Conservation (phyloP, 2,113 vertebrate genomes). For the Melanocharis versteri region DNA sequence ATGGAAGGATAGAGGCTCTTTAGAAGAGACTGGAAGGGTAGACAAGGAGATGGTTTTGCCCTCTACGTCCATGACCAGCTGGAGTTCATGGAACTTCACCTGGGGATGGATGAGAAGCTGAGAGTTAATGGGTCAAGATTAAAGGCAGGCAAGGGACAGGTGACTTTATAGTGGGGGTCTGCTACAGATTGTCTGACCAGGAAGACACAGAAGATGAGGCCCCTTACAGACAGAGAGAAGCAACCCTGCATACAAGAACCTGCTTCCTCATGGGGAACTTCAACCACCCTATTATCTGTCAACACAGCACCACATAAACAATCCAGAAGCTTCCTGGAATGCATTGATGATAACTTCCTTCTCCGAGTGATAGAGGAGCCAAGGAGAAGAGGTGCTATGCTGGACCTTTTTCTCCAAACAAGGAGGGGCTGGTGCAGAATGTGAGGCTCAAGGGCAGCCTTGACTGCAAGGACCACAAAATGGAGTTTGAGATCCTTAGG, state of each 20-base stretch:
- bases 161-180: not conserved
- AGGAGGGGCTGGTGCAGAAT: not conserved
- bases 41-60: not conserved
- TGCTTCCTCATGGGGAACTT: not conserved
- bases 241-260: fast-evolving
- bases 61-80: not conserved
- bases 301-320: not conserved
- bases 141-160: not conserved
- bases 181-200: not conserved
- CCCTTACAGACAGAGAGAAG: not conserved
- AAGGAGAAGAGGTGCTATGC: not conserved
- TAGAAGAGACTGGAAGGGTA: not conserved
- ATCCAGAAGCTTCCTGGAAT: not conserved
- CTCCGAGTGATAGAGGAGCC: not conserved
- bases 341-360: not conserved
- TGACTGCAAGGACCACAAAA: not conserved
- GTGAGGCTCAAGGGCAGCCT: not conserved
- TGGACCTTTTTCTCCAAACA: not conserved
- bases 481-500: not conserved
- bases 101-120: not conserved
- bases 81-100: not conserved
- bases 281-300: not conserved
- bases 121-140: not conserved
- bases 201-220: not conserved
- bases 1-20: not conserved